Evolutionary conservation across 92 coral and sea anemone genomes (phyloP).

Genomic region (Meandrina meandrites): DNA sequence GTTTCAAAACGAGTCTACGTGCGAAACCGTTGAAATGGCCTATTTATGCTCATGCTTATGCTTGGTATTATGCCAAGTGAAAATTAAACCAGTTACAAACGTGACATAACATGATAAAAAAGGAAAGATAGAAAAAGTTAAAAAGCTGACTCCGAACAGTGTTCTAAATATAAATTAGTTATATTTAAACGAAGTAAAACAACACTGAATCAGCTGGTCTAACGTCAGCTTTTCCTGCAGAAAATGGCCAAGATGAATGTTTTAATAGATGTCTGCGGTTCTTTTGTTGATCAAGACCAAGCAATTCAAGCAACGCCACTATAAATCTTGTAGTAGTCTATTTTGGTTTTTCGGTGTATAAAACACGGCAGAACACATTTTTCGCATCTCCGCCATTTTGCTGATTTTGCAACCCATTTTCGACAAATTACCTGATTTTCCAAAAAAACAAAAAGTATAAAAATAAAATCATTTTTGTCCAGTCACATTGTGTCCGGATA

Average conservation of each 20-base stretch:
- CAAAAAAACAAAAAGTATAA: not conserved
- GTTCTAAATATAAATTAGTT: too few species aligned
- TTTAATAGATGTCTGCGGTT: conserved; percentile 96
- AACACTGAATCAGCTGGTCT: conserved; percentile 96
- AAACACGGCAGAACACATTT: conserved; percentile 7
- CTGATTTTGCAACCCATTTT: not conserved
- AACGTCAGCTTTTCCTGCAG: conserved; percentile 98
- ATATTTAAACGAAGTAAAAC: too few species aligned
- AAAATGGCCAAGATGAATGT: conserved; percentile 96
- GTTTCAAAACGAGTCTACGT: too few species aligned
- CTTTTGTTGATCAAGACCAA: conserved; percentile 98
- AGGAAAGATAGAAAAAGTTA: too few species aligned
- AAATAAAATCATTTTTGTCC: not conserved
- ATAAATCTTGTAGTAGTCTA: conserved; percentile 33
- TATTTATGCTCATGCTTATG: too few species aligned
- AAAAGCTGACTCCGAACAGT: too few species aligned
- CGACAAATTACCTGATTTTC: not conserved
- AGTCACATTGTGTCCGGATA: conserved; percentile 21
- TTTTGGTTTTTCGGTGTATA: conserved; percentile 6
- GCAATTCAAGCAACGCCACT: conserved; percentile 95
- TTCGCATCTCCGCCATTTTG: conserved; percentile 81
- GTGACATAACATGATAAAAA: too few species aligned
- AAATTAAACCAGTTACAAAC: too few species aligned
- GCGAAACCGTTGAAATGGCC: too few species aligned
- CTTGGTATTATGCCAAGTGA: too few species aligned